A percentile compares a stretch with the other conserved stretches of the same genome.
Conservation (phyloP, 2,888 invertebrate genomes). For the Scaeva pyrastri region DNA sequence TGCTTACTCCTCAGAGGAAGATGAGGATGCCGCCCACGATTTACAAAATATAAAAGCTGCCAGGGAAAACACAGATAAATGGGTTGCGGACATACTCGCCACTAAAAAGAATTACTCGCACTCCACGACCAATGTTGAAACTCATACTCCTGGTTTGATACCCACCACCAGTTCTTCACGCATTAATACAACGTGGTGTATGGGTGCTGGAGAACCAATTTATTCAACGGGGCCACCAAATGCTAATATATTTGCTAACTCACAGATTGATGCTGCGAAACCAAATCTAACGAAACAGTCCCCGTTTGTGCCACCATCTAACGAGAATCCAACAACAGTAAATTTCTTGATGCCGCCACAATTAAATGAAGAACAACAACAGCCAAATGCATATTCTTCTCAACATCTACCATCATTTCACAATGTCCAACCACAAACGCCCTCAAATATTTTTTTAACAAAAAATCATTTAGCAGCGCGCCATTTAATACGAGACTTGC, state of each 20-base stretch:
- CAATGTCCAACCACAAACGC: not conserved
- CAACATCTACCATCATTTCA: not conserved
- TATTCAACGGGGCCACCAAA: too few species aligned
- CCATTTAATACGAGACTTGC: not conserved
- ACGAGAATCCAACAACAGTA: not conserved
- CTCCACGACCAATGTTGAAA: constrained; percentile 8
- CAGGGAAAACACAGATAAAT: not conserved
- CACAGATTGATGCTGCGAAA: too few species aligned
- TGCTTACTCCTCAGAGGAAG: constrained; percentile 7
- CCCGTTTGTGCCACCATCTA: not conserved
- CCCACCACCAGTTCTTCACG: not conserved
- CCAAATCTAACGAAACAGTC: too few species aligned
- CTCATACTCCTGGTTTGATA: not conserved
- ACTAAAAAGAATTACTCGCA: constrained; percentile 8
- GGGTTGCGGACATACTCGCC: constrained; percentile 9
- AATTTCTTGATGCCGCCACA: too few species aligned
- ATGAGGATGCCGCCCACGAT: not conserved
- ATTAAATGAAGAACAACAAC: too few species aligned
- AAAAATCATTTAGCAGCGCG: constrained; percentile 23
- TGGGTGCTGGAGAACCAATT: not conserved
- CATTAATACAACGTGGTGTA: not conserved
- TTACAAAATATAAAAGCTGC: not conserved
- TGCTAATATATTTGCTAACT: too few species aligned
- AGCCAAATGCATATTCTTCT: too few species aligned
- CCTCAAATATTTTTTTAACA: constrained; percentile 19